Percentiles rank a stretch among this genome's conserved stretches.
Conservation (phyloP, 2,113 vertebrate species). For the Lepus timidus region DNA sequence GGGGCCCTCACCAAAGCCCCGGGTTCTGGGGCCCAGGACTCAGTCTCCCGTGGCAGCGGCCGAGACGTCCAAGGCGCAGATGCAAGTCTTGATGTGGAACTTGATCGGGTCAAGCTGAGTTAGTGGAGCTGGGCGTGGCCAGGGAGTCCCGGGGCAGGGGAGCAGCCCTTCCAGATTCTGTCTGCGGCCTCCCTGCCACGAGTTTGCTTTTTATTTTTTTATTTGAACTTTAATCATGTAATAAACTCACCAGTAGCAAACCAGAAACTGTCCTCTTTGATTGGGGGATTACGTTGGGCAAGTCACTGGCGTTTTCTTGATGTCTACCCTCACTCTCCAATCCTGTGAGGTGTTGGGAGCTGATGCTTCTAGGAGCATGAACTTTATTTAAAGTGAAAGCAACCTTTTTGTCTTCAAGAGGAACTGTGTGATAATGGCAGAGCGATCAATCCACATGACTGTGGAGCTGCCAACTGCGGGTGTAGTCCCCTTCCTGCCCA, state of each 20-base stretch:
- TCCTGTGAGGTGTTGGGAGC: not conserved
- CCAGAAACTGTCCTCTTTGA: slow-evolving; percentile 69
- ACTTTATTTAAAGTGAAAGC: not conserved
- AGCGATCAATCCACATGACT: not conserved
- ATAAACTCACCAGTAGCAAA: slow-evolving; percentile 84
- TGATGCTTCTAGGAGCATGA: not conserved
- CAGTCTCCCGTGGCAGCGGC: slow-evolving; percentile 47
- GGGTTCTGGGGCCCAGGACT: slow-evolving; percentile 15
- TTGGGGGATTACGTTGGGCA: slow-evolving; percentile 68
- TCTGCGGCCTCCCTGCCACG: slow-evolving; percentile 43
- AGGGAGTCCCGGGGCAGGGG: slow-evolving; percentile 51
- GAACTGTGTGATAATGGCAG: not conserved
- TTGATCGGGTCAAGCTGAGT: slow-evolving; percentile 77
- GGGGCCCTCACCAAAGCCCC: slow-evolving; percentile 85
- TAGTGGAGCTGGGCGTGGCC: slow-evolving; percentile 55
- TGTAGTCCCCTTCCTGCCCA: not conserved
- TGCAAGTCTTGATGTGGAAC: slow-evolving; percentile 65
- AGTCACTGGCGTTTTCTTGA: slow-evolving; percentile 22
- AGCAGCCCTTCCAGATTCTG: slow-evolving; percentile 10
- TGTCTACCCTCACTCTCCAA: not conserved
- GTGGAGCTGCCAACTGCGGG: not conserved
- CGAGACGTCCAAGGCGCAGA: slow-evolving; percentile 56
- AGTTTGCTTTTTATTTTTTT: slow-evolving; percentile 85
- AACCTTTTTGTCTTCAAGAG: slow-evolving; percentile 57
- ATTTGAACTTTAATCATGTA: slow-evolving; percentile 86